Percentiles rank a stretch among this genome's conserved stretches.
These are phyloP conservation scores for Teleiodes luculella DNA, from an alignment of 2,888 invertebrate species.

Conservation along the genomic window DNA sequence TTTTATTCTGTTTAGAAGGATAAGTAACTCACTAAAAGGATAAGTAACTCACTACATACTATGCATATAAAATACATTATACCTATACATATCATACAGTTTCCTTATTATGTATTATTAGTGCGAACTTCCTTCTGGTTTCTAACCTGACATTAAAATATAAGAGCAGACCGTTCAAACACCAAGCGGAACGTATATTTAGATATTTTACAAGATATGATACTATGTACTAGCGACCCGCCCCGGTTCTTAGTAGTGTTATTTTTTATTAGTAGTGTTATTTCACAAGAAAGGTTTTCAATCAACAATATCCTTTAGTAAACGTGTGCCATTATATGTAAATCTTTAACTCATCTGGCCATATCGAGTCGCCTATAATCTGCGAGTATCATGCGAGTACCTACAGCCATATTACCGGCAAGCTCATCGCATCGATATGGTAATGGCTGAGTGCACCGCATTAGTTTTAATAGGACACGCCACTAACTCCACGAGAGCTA, in stretches of 20 bases:
- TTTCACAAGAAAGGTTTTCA: too few species aligned
- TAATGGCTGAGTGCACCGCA: slow-evolving; percentile 27
- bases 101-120: too few species aligned
- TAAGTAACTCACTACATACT: too few species aligned
- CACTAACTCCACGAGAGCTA: background rate
- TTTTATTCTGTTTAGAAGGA: background rate
- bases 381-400: too few species aligned
- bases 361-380: slow-evolving; percentile 13
- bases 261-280: too few species aligned
- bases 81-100: too few species aligned
- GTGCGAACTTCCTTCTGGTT: background rate
- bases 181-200: background rate
- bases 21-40: background rate
- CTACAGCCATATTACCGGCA: slow-evolving; percentile 16
- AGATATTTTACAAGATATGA: background rate
- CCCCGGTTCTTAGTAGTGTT: too few species aligned
- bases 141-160: background rate
- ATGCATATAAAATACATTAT: too few species aligned
- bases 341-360: background rate
- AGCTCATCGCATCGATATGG: slow-evolving; percentile 26
- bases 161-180: background rate
- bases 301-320: too few species aligned
- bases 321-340: too few species aligned
- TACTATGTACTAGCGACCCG: too few species aligned
- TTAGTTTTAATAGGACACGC: slow-evolving; percentile 46